These are phyloP conservation scores for Orchestes rusci DNA, from an alignment of 2,888 invertebrate species.

Conservation along the genomic window DNA sequence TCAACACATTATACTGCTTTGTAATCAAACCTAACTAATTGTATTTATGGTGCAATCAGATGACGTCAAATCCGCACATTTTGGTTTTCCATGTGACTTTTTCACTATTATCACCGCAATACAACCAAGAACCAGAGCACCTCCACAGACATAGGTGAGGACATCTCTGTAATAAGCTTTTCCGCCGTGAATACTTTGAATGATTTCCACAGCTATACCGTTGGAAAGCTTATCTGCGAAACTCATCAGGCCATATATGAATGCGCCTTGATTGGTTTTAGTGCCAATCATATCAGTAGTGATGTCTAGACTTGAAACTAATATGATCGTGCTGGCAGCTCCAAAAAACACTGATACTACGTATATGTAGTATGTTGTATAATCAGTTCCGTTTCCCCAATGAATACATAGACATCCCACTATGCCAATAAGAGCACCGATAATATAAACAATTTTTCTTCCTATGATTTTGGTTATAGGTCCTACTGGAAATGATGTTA, in stretches of 20 bases:
- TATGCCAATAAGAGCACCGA: constrained; percentile 60
- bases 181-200: constrained; percentile 59
- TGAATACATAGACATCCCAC: constrained; percentile 65
- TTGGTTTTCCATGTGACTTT: no score
- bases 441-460: constrained; percentile 61
- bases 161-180: constrained; percentile 49
- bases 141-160: constrained; percentile 51
- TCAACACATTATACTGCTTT: no score
- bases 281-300: constrained; percentile 83
- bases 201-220: constrained; percentile 73
- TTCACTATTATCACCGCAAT: constrained; percentile 38
- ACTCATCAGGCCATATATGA: constrained; percentile 68
- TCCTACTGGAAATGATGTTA: constrained; percentile 66
- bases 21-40: no score
- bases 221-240: constrained; percentile 87
- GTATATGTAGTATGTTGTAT: constrained; percentile 58
- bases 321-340: constrained; percentile 71
- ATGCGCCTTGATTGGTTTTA: constrained; percentile 78
- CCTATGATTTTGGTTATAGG: constrained; percentile 57
- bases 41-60: no score
- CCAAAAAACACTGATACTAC: constrained; percentile 68
- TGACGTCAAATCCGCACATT: no score
- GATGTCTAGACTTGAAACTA: constrained; percentile 79
- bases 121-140: constrained; percentile 49
- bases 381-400: constrained; percentile 49